Evolutionary conservation across 2,797 vertebrate species (phyloP).

Genomic region (Ammospiza maritima): DNA sequence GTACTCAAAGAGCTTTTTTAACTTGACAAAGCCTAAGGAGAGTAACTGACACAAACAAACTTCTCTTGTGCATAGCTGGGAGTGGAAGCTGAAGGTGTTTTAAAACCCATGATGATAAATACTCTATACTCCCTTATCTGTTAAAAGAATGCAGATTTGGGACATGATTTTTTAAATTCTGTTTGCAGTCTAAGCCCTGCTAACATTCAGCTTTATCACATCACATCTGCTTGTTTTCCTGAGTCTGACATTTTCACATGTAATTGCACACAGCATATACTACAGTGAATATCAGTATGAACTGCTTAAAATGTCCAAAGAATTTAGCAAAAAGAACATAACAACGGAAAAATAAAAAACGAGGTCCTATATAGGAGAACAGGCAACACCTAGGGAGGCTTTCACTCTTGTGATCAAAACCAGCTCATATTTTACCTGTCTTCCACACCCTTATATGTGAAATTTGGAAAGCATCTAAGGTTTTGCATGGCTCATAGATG

Average conservation of each 20-base stretch:
- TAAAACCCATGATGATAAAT: not conserved
- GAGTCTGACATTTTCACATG: fast-evolving
- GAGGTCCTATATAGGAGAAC: not conserved
- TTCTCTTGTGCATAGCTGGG: not conserved
- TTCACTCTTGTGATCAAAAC: not conserved
- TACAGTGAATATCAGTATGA: not conserved
- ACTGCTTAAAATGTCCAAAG: not conserved
- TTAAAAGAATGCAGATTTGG: not conserved
- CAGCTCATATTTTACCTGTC: not conserved
- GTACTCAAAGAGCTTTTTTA: not conserved
- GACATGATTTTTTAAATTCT: not conserved
- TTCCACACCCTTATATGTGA: not conserved
- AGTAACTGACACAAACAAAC: not conserved
- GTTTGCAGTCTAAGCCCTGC: not conserved
- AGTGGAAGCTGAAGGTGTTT: not conserved
- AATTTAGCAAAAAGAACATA: not conserved
- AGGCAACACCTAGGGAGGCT: not conserved
- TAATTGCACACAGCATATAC: not conserved
- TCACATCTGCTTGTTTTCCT: not conserved
- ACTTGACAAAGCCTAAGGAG: not conserved
- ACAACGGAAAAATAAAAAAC: not conserved
- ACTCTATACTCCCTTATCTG: not conserved
- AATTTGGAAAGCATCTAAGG: not conserved
- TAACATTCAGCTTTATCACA: not conserved
- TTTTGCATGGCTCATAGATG: not conserved